Percentiles rank a stretch among this genome's conserved stretches.
Conservation (phyloP, 2,797 vertebrate species). For the Poecile montanus region DNA sequence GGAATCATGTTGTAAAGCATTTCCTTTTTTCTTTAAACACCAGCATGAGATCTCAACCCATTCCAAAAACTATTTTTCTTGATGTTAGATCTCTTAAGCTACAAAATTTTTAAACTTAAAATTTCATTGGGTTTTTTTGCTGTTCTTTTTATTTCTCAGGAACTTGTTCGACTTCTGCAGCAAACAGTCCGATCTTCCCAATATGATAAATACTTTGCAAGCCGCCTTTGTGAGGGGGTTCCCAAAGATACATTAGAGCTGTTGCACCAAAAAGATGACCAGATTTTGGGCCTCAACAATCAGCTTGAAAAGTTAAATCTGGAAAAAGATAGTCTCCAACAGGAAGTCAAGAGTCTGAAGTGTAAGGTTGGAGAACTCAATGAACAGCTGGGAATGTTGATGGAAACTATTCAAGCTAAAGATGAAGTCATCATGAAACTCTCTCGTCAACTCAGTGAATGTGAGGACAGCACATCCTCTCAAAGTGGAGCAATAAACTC, state of each 20-base stretch:
- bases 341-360: slow-evolving; percentile 88
- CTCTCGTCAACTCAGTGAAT: slow-evolving; percentile 82
- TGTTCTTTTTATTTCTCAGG: slow-evolving; percentile 73
- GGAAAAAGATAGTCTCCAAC: slow-evolving; percentile 89
- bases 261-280: slow-evolving; percentile 85
- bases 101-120: neutral
- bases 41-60: neutral
- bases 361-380: slow-evolving; percentile 89
- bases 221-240: slow-evolving; percentile 68
- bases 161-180: slow-evolving; percentile 93
- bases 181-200: slow-evolving; percentile 93
- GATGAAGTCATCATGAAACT: slow-evolving; percentile 96
- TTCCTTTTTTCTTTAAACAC: neutral
- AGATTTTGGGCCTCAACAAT: slow-evolving; percentile 85
- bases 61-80: neutral
- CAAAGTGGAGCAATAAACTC: slow-evolving; percentile 19
- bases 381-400: slow-evolving; percentile 91
- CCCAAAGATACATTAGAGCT: slow-evolving; percentile 72
- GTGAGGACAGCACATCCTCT: slow-evolving; percentile 52
- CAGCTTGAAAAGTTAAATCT: slow-evolving; percentile 88
- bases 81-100: neutral
- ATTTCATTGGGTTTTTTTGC: no score
- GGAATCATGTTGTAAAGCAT: neutral
- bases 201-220: slow-evolving; percentile 80
- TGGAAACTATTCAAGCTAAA: slow-evolving; percentile 98